phyloP scores from a whole-genome alignment of 1,140 invertebrate genomes.

The Microvelia longipes region DNA sequence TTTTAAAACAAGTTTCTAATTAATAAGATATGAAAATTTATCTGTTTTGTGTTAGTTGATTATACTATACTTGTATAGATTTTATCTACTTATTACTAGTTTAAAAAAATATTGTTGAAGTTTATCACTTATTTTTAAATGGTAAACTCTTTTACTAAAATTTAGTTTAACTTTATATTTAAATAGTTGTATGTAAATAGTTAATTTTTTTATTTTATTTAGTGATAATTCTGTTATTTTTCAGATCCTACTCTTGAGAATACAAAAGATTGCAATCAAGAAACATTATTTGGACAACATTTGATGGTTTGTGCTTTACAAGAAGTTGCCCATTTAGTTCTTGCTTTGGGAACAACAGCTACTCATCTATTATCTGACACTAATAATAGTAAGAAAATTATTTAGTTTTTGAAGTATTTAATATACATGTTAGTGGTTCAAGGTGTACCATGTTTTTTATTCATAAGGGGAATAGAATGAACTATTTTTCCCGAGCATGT shows the following conservation, averaged over 20 bases:
- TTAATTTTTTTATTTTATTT: too few relatives aligned
- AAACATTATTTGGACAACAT: constrained; percentile 85
- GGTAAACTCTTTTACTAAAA: too few relatives aligned
- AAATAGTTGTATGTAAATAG: too few relatives aligned
- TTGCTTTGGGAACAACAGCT: constrained; percentile 80
- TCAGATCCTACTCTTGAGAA: constrained; percentile 75
- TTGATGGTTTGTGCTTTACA: constrained; percentile 84
- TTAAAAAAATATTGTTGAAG: too few relatives aligned
- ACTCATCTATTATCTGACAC: constrained; percentile 75
- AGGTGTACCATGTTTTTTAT: neutral
- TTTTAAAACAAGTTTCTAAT: constrained; percentile 6
- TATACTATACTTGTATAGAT: too few relatives aligned
- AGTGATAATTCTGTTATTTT: neutral
- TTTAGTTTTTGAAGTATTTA: constrained; percentile 6
- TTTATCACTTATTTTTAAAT: too few relatives aligned
- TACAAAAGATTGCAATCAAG: constrained; percentile 75
- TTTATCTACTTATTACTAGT: too few relatives aligned
- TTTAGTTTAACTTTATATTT: too few relatives aligned
- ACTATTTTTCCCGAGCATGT: too few relatives aligned
- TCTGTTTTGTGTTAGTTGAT: too few relatives aligned
- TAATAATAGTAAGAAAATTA: constrained; percentile 45
- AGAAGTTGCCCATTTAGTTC: constrained; percentile 70
- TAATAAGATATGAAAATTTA: too few relatives aligned
- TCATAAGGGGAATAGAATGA: neutral
- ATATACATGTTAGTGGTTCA: neutral